These are phyloP conservation scores for Saturnia pavonia DNA, from an alignment of 2,888 invertebrate genomes.

Conservation along the genomic window DNA sequence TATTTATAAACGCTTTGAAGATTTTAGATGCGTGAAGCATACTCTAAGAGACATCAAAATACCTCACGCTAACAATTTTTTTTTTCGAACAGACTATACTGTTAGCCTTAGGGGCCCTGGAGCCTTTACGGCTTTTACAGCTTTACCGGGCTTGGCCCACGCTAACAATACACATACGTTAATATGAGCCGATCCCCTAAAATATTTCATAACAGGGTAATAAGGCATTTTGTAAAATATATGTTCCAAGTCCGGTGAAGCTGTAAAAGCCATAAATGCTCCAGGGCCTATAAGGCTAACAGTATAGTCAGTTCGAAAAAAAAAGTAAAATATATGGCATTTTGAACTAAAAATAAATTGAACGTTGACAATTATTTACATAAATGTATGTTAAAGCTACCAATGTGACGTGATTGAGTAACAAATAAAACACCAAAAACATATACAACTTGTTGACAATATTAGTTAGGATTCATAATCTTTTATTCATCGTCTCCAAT, in stretches of 20 bases:
- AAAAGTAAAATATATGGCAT: too few species aligned
- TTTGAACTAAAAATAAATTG: not conserved
- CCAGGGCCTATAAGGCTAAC: too few species aligned
- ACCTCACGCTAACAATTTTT: too few species aligned
- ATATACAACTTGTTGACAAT: not conserved
- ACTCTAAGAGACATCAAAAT: not conserved
- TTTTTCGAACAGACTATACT: too few species aligned
- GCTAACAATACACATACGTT: not conserved
- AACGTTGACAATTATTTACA: not conserved
- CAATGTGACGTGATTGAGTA: not conserved
- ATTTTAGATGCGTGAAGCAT: not conserved
- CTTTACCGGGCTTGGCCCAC: too few species aligned
- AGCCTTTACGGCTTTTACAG: too few species aligned
- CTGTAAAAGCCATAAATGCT: too few species aligned
- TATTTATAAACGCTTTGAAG: not conserved
- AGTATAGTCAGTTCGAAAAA: too few species aligned
- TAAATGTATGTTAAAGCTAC: not conserved
- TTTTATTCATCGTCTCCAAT: slow-evolving; percentile 12
- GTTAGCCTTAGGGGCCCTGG: too few species aligned
- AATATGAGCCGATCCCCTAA: not conserved
- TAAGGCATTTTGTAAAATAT: too few species aligned
- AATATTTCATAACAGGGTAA: not conserved
- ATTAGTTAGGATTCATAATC: slow-evolving; percentile 10
- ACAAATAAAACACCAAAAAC: not conserved
- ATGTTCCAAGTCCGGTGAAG: too few species aligned